Evolutionary conservation across 2,113 vertebrate genomes (phyloP).

Genomic region (Zingel zingel): DNA sequence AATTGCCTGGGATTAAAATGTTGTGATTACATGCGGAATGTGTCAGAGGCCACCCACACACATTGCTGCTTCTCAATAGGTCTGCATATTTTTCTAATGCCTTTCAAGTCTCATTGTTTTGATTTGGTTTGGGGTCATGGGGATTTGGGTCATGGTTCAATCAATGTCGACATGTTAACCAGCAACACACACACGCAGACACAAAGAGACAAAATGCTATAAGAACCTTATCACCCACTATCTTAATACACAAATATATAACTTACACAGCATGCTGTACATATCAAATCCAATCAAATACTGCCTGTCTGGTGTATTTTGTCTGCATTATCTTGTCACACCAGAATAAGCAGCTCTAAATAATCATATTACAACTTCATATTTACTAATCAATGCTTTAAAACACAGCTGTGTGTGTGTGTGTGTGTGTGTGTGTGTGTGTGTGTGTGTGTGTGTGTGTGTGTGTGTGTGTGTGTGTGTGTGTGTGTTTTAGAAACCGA

Average conservation of each 20-base stretch:
- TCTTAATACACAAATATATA: slow-evolving; percentile 20
- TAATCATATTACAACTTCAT: slow-evolving; percentile 66
- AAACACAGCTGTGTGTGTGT: too few species aligned
- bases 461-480: too few species aligned
- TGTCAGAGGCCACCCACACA: slow-evolving; percentile 46
- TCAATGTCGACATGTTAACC: slow-evolving; percentile 41
- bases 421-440: too few species aligned
- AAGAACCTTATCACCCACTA: slow-evolving; percentile 24
- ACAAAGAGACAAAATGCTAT: slow-evolving; percentile 13
- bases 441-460: too few species aligned
- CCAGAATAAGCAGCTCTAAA: slow-evolving; percentile 60
- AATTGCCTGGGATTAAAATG: slow-evolving; percentile 47
- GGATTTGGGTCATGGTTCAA: slow-evolving; percentile 57
- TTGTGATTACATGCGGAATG: slow-evolving; percentile 36
- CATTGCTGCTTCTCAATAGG: slow-evolving; percentile 33
- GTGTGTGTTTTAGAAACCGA: neutral
- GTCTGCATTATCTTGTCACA: slow-evolving; percentile 72
- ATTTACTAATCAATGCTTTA: slow-evolving; percentile 49
- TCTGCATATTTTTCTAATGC: slow-evolving; percentile 45
- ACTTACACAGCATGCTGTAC: neutral
- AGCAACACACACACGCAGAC: neutral
- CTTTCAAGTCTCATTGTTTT: slow-evolving; percentile 47
- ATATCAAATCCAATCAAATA: slow-evolving; percentile 30
- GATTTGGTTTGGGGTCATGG: too few species aligned
- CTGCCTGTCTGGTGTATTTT: slow-evolving; percentile 46